phyloP scores from a whole-genome alignment of 2,113 vertebrate genomes.

The Sialia sialis region DNA sequence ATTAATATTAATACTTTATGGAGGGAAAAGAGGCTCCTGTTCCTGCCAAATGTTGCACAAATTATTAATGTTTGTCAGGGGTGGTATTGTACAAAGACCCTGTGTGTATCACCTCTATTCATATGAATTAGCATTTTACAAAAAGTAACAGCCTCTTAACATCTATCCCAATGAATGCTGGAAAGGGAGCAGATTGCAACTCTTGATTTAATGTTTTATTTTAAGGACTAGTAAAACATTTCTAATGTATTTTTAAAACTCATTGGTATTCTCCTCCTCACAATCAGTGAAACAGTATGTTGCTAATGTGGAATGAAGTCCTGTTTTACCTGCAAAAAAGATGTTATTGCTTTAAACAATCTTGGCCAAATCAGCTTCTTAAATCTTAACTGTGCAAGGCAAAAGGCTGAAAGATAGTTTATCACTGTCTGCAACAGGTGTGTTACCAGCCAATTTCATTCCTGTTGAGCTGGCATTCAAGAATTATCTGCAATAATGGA shows the following conservation, averaged over 20 bases:
- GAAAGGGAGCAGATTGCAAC: background rate
- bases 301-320: background rate
- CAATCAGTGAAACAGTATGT: background rate
- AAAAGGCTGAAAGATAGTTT: constrained; percentile 18
- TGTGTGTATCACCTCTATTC: background rate
- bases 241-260: background rate
- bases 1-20: background rate
- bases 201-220: background rate
- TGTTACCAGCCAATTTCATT: background rate
- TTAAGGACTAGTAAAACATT: background rate
- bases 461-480: background rate
- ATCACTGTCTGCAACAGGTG: background rate
- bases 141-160: background rate
- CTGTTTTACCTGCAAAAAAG: constrained; percentile 10
- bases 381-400: background rate
- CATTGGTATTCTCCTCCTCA: background rate
- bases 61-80: background rate
- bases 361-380: background rate
- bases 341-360: background rate
- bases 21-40: background rate
- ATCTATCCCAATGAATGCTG: background rate
- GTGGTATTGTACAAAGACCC: background rate
- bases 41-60: background rate
- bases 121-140: background rate
- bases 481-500: constrained; percentile 47